A percentile compares a stretch with the other conserved stretches of the same genome.
phyloP scores from a whole-genome alignment of 2,113 vertebrate genomes.

The Phylloscopus trochilus region DNA sequence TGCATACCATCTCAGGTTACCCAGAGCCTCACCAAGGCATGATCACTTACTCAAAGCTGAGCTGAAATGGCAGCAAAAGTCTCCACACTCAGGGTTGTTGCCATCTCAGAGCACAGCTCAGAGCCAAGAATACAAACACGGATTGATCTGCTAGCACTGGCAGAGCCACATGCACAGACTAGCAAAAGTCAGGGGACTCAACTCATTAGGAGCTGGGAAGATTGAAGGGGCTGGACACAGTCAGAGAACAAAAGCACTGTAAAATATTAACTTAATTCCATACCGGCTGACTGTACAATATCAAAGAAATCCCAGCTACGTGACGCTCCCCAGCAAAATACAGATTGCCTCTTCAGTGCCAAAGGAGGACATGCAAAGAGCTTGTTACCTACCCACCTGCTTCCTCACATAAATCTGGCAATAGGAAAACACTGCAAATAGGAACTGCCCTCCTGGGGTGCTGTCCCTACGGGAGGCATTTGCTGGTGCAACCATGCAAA shows the following conservation, averaged over 20 bases:
- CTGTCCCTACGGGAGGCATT: not conserved
- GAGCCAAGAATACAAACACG: not conserved
- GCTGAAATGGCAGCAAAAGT: not conserved
- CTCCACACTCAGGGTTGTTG: not conserved
- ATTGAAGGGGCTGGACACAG: not conserved
- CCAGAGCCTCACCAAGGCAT: not conserved
- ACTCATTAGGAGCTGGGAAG: not conserved
- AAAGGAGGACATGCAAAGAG: not conserved
- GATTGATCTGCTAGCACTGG: not conserved
- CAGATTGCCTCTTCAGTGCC: not conserved
- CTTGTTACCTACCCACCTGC: not conserved
- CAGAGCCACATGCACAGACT: not conserved
- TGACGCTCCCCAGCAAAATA: rapidly evolving
- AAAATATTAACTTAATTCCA: not conserved
- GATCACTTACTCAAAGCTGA: not conserved
- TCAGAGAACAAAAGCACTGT: not conserved
- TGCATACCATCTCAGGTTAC: not conserved
- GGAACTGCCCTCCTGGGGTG: not conserved
- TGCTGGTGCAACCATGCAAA: not conserved
- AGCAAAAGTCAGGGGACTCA: not conserved
- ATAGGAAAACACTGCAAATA: not conserved
- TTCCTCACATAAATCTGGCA: not conserved
- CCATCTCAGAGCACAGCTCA: not conserved
- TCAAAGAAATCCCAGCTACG: not conserved
- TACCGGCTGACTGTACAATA: rapidly evolving